Evolutionary conservation across 2,797 vertebrate genomes (phyloP), one percentile per base, ranked within the genome.

Genomic region (Acomys russatus): DNA sequence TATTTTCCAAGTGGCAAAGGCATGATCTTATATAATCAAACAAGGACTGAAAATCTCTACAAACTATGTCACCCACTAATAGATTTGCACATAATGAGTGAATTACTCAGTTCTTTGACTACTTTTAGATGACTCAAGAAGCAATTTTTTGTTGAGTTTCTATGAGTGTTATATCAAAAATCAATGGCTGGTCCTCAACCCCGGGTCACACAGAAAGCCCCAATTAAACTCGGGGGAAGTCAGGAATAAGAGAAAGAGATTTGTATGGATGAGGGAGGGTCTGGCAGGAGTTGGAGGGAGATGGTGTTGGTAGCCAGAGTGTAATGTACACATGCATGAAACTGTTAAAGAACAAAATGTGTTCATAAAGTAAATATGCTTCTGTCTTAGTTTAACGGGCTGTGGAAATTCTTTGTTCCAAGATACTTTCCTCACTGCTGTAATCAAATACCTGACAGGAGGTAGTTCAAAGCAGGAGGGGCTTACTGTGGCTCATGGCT

Each of bases 41-140:
- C 2, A 87, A 3, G 8, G 51, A 8, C 66, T 30, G 8, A 91
- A 94, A 68, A n/a, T 54, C 63, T 87, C 10, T 61, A 90, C 35
- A 76, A 90, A 68, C 3, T 49, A 20, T 38, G 38, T 94, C 33
- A 74, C 64, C n/a, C 23, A 49, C 54, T 22, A 44, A 64, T 85
- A 30, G 35, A 64, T 92, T 94, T 93, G 33, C 49, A 25, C 9
- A 9, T 20, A 73, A 74, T 7, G 20, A 35, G 64, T 14, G 23
- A 35, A 77, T 30, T 15, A 56, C 44, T 33, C 3, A 63, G 22
- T 61, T 87, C 56, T 71, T 33, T 64, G 68, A 59, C 71, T 18
- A 38, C n/a, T 63, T 74, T 94, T 68, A 94, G 44, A 79, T 88
- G 73, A 91, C 28, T 92, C 76, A 91, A 92, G 91, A 66, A 94